Evolutionary conservation across 2,888 invertebrate genomes (phyloP).

Genomic region (Gonocerus acuteangulatus): DNA sequence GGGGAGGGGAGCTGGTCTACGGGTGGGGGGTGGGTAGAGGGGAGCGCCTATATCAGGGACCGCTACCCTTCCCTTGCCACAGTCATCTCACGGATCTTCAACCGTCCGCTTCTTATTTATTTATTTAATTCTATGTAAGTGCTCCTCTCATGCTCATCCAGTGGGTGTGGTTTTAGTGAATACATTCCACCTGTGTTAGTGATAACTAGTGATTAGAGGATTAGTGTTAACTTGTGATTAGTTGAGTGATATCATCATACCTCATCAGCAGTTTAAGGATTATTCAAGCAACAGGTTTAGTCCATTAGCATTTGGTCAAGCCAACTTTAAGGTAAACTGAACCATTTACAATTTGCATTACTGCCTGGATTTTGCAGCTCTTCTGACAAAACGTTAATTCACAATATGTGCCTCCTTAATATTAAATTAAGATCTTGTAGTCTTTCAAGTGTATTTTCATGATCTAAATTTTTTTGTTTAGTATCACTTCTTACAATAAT

Average conservation of each 20-base stretch:
- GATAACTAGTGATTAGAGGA: slow-evolving; percentile 9
- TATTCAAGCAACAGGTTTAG: neutral
- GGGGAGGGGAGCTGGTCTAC: slow-evolving; percentile 44
- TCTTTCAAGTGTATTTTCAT: too few relatives aligned
- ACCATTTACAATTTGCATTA: too few relatives aligned
- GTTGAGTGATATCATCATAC: neutral
- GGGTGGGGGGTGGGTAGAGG: slow-evolving; percentile 47
- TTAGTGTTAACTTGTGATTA: neutral
- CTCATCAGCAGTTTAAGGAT: neutral
- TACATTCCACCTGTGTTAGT: neutral
- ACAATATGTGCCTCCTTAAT: too few relatives aligned
- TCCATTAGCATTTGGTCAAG: neutral
- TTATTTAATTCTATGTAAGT: slow-evolving; percentile 27
- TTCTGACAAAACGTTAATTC: too few relatives aligned
- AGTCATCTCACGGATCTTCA: slow-evolving; percentile 31
- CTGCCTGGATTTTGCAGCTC: too few relatives aligned
- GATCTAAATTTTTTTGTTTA: too few relatives aligned
- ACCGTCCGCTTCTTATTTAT: slow-evolving; percentile 17
- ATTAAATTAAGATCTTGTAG: too few relatives aligned
- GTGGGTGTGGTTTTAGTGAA: slow-evolving; percentile 25
- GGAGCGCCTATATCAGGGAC: slow-evolving; percentile 28
- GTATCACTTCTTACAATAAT: too few relatives aligned
- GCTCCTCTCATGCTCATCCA: neutral
- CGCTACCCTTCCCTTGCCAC: slow-evolving; percentile 29
- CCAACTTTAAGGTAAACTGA: neutral